Conservation (phyloP, 2,888 invertebrate species). For the Clanis bilineata region DNA sequence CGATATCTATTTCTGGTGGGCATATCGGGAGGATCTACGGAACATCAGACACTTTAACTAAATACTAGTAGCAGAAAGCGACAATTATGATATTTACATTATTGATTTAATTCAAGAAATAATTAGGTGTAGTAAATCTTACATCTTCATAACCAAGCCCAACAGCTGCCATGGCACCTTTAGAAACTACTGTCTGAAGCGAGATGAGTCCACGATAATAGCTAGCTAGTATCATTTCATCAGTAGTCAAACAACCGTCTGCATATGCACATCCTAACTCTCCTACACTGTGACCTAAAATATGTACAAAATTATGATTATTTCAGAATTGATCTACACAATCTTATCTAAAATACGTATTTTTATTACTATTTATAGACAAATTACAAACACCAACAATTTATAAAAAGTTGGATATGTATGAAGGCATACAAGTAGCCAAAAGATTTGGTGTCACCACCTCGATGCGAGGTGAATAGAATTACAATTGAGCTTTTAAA, state of each 20-base stretch:
- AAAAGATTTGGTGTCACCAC: too few species aligned
- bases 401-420: too few species aligned
- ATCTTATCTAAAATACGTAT: too few species aligned
- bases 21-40: slow-evolving; percentile 41
- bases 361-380: too few species aligned
- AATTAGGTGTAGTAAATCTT: slow-evolving; percentile 1
- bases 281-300: slow-evolving; percentile 83
- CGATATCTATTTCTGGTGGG: slow-evolving; percentile 85
- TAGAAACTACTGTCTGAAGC: slow-evolving; percentile 83
- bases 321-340: neutral
- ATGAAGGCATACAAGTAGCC: too few species aligned
- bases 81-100: too few species aligned
- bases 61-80: too few species aligned
- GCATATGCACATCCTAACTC: slow-evolving; percentile 87
- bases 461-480: too few species aligned
- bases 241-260: slow-evolving; percentile 87
- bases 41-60: neutral
- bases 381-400: too few species aligned
- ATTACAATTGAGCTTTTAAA: too few species aligned
- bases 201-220: slow-evolving; percentile 90
- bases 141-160: slow-evolving; percentile 83
- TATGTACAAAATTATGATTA: neutral
- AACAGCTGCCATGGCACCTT: slow-evolving; percentile 93
- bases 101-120: too few species aligned
- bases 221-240: slow-evolving; percentile 90